phyloP scores from a whole-genome alignment of 2,888 invertebrate species.

The Andrena bicolor region DNA sequence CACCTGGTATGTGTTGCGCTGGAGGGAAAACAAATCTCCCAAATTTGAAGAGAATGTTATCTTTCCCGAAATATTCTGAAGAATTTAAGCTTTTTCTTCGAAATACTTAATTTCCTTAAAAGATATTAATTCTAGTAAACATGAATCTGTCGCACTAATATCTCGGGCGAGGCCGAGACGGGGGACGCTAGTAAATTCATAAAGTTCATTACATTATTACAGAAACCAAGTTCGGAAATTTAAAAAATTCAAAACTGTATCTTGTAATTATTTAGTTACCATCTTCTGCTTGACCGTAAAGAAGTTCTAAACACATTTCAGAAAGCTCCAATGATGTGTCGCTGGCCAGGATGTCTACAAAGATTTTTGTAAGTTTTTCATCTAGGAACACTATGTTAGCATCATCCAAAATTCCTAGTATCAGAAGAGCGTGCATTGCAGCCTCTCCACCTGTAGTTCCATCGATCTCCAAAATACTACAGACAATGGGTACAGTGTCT shows the following conservation, averaged over 20 bases:
- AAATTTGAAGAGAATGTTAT: too few relatives aligned
- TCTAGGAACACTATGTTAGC: slow-evolving; percentile 85
- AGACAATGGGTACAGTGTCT: slow-evolving; percentile 85
- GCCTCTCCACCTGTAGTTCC: slow-evolving; percentile 84
- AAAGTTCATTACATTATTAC: not conserved
- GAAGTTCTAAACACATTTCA: slow-evolving; percentile 91
- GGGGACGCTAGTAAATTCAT: too few relatives aligned
- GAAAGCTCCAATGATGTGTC: slow-evolving; percentile 91
- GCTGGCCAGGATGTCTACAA: slow-evolving; percentile 88
- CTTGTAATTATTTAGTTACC: slow-evolving; percentile 84
- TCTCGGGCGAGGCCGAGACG: too few relatives aligned
- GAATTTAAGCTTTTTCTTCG: too few relatives aligned
- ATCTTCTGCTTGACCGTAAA: slow-evolving; percentile 92
- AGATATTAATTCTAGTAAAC: too few relatives aligned
- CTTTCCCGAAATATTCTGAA: too few relatives aligned
- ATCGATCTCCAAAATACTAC: slow-evolving; percentile 85
- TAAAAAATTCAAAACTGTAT: not conserved
- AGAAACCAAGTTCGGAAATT: not conserved
- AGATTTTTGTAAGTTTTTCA: slow-evolving; percentile 86
- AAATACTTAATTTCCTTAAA: too few relatives aligned
- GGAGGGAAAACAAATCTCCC: too few relatives aligned
- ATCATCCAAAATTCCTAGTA: slow-evolving; percentile 86
- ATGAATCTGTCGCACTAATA: too few relatives aligned
- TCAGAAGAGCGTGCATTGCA: slow-evolving; percentile 86
- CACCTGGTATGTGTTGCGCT: too few relatives aligned